phyloP scores from a whole-genome alignment of 37 sponge, comb jelly and placozoan species.

The Crambe crambe region DNA sequence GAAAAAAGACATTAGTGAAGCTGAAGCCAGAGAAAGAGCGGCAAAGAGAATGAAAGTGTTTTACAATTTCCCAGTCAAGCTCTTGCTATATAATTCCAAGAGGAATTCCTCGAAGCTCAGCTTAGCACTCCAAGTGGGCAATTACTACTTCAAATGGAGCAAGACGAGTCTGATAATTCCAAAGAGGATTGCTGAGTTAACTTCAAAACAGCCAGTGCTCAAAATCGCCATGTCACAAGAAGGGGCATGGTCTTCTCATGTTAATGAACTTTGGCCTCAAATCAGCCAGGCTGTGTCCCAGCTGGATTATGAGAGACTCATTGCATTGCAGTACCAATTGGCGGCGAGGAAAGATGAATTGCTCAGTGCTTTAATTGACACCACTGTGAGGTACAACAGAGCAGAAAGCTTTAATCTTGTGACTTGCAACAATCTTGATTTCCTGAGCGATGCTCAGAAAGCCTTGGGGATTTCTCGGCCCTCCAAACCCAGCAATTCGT shows the following conservation, averaged over 20 bases:
- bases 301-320: background rate
- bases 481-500: background rate
- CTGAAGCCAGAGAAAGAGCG: background rate
- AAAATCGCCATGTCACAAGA: background rate
- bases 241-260: background rate
- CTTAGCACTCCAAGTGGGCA: background rate
- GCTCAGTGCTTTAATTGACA: background rate
- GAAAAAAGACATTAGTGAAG: background rate
- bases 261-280: background rate
- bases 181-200: background rate
- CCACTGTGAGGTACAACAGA: background rate
- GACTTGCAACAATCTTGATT: background rate
- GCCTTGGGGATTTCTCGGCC: background rate
- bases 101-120: background rate
- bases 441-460: background rate
- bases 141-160: background rate
- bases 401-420: background rate
- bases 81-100: background rate
- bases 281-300: background rate
- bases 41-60: background rate
- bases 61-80: conserved; percentile 1
- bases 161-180: conserved; percentile 2
- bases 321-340: background rate
- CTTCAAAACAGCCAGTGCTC: background rate
- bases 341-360: background rate